Conservation (phyloP, 2,888 invertebrate genomes). For the Glaucopsyche alexis region DNA sequence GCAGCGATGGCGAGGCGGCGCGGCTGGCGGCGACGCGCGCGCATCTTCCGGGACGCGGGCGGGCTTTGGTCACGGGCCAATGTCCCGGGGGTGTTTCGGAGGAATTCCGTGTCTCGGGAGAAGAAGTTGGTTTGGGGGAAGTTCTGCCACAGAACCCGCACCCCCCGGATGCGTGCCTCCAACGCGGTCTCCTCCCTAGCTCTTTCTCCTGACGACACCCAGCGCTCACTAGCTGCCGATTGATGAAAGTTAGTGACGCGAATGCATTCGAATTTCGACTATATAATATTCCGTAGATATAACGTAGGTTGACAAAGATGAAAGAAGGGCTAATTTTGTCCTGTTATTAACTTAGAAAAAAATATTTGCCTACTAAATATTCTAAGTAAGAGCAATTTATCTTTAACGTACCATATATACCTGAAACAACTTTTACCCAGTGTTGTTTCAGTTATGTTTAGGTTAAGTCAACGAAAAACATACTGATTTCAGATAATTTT, state of each 20-base stretch:
- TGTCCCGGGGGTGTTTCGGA: constrained; percentile 32
- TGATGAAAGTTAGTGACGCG: constrained; percentile 59
- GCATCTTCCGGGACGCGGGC: constrained; percentile 60
- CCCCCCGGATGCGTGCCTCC: constrained; percentile 58
- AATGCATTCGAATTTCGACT: constrained; percentile 22
- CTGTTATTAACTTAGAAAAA: no score
- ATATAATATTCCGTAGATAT: background rate
- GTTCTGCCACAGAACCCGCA: constrained; percentile 54
- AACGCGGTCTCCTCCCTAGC: constrained; percentile 57
- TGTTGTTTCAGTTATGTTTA: background rate
- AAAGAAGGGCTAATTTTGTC: no score
- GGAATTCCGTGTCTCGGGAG: constrained; percentile 46
- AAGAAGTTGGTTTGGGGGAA: constrained; percentile 38
- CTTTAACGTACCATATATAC: no score
- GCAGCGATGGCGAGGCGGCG: constrained; percentile 45
- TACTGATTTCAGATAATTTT: background rate
- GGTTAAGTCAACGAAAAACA: background rate
- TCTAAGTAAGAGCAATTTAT: no score
- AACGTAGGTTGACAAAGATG: no score
- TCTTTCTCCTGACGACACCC: constrained; percentile 62
- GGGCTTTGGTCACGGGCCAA: constrained; percentile 52
- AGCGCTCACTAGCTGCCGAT: constrained; percentile 79
- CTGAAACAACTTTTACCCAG: background rate
- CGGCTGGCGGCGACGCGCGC: constrained; percentile 65
- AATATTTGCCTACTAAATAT: no score